phyloP scores from a whole-genome alignment of 2,888 invertebrate genomes.

The Amphimallon solstitiale region DNA sequence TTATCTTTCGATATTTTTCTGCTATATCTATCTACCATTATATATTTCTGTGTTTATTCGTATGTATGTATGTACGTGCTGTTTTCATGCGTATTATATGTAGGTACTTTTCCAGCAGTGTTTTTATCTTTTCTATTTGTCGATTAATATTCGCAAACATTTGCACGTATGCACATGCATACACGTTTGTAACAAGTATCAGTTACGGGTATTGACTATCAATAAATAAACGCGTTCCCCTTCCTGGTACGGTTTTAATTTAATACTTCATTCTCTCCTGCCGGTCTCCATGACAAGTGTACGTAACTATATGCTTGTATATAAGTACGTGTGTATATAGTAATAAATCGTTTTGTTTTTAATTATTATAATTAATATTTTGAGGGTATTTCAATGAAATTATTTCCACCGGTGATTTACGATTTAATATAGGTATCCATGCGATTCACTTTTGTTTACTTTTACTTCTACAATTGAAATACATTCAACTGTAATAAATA shows the following conservation, averaged over 20 bases:
- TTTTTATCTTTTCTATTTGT: conserved; percentile 7
- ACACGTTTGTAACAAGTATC: conserved; percentile 11
- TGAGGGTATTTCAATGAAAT: conserved; percentile 1
- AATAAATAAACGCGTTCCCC: conserved; percentile 21
- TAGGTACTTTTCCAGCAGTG: not conserved
- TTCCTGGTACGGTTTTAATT: conserved; percentile 19
- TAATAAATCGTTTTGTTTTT: conserved; percentile 31
- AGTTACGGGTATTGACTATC: conserved; percentile 27
- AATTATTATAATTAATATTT: conserved; percentile 33
- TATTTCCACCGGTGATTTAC: conserved; percentile 5
- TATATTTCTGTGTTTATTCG: no score
- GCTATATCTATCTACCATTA: no score
- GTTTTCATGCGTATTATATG: not conserved
- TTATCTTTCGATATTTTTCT: not conserved
- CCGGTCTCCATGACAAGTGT: not conserved
- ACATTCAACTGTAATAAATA: no score
- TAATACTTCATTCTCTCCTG: conserved; percentile 18
- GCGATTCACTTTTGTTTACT: no score
- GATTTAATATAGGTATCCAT: conserved; percentile 1
- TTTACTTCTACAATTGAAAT: no score
- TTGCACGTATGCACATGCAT: not conserved
- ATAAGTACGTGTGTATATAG: not conserved
- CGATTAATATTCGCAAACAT: conserved; percentile 5
- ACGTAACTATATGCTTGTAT: no score
- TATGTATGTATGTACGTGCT: not conserved